phyloP scores from a whole-genome alignment of 2,113 vertebrate genomes.

The Octodon degus region DNA sequence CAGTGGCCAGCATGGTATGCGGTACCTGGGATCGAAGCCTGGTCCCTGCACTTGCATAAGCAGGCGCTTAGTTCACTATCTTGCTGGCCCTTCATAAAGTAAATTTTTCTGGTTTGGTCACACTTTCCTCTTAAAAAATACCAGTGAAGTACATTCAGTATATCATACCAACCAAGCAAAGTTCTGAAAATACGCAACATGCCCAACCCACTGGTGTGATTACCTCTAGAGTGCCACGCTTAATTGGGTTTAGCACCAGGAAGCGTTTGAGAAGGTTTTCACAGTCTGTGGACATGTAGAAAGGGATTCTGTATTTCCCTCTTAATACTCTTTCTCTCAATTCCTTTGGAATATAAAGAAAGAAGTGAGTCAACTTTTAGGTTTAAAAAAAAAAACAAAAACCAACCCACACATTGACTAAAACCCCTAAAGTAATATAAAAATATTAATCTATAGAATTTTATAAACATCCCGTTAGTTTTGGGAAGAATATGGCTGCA shows the following conservation, averaged over 20 bases:
- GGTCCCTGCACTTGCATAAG: too few species aligned
- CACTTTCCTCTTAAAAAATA: background rate
- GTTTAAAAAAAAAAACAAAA: too few species aligned
- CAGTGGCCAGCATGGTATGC: too few species aligned
- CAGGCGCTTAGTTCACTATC: too few species aligned
- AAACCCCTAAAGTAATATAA: background rate
- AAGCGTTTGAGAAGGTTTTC: constrained; percentile 99
- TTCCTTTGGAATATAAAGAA: constrained; percentile 87
- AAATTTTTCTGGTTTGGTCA: background rate
- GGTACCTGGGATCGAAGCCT: too few species aligned
- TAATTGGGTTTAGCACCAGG: constrained; percentile 97
- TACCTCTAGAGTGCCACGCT: constrained; percentile 99
- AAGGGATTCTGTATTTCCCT: constrained; percentile 99
- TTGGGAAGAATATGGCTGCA: background rate
- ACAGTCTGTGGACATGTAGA: constrained; percentile 99
- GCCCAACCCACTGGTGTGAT: constrained; percentile 75
- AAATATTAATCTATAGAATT: background rate
- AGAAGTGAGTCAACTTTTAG: constrained; percentile 1
- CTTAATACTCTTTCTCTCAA: constrained; percentile 97
- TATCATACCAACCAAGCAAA: background rate
- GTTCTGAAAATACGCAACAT: background rate
- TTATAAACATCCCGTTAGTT: background rate
- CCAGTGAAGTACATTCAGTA: background rate
- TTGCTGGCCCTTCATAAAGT: background rate
- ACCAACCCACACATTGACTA: background rate